phyloP scores from a whole-genome alignment of 2,797 vertebrate genomes.

The Malacoraja senta region DNA sequence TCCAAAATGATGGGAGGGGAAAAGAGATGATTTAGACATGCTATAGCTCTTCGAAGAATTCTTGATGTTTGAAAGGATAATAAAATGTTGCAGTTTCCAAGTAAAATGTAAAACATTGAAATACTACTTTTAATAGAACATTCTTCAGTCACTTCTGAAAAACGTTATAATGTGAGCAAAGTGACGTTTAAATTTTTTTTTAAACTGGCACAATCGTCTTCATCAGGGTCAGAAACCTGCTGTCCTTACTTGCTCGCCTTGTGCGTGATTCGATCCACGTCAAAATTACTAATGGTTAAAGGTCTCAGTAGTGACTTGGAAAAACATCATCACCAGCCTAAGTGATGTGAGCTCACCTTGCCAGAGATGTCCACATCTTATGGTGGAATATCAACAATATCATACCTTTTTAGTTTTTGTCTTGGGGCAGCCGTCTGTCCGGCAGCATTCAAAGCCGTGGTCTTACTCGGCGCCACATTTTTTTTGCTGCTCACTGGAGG shows the following conservation, averaged over 20 bases:
- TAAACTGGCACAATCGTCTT: not conserved
- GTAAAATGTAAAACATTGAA: not conserved
- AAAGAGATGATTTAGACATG: not conserved
- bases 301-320: not conserved
- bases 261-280: not conserved
- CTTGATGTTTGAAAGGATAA: not conserved
- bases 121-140: not conserved
- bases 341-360: not conserved
- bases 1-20: not conserved
- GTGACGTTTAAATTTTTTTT: not conserved
- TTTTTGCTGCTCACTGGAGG: slow-evolving; percentile 65
- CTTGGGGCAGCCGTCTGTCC: slow-evolving; percentile 69
- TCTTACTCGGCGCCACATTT: slow-evolving; percentile 64
- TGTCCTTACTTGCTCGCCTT: not conserved
- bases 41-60: not conserved
- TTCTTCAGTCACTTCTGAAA: not conserved
- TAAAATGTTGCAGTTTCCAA: not conserved
- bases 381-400: not conserved
- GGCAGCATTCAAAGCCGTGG: slow-evolving; percentile 56
- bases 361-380: not conserved
- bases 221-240: not conserved
- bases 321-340: not conserved
- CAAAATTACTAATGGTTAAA: not conserved
- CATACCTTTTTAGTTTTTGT: slow-evolving; percentile 73
- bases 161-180: not conserved